Evolutionary conservation across 2,888 invertebrate species (phyloP), one percentile per base, ranked within the genome.

Genomic region (Mythimna lalbum): DNA sequence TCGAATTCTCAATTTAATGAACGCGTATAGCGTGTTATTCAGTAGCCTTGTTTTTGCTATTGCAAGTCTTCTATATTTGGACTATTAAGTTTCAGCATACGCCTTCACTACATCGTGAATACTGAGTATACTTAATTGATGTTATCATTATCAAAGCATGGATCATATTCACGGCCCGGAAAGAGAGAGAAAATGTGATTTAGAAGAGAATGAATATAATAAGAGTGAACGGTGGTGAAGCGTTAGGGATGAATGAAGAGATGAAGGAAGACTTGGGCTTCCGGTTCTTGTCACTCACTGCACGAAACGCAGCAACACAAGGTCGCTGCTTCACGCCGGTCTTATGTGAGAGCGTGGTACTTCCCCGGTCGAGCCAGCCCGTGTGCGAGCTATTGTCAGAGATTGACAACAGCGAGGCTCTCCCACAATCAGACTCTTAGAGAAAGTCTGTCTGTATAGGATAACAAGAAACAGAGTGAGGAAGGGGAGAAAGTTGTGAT

Each of bases 211-310:
- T 3, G 3, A 27, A 27, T 27, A 27, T 27, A 27, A 27, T 27
- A 27, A 27, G 27, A 4, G 27, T 27, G 27, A 27, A 27, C 3
- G 1, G 27, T 27, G 2, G 27, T 27, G 27, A 27, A 27, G 4
- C 4, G 27, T 2, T 27, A 27, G 27, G 27, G 27, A 27, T 27
- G 4, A 27, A 27, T 27, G 1, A 27, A 27, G 27, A 27, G 27
- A 2, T 27, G 27, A 27, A 19, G 27, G 62, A 19, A 55, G 21
- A 50, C n/a, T 33, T 43, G n/a, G 49, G 49, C 49, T n/a, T 10
- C 61, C 39, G 60, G 60, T 0, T n/a, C 61, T 72, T 68, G 21
- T 60, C 78, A 69, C 61, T 78, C 66, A 72, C 78, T 62, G 36
- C 2, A 63, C 59, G 53, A 52, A 23, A 67, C 36, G 9, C 62